These are phyloP conservation scores for Netelia virgata DNA, from an alignment of 2,888 invertebrate species.

Conservation along the genomic window DNA sequence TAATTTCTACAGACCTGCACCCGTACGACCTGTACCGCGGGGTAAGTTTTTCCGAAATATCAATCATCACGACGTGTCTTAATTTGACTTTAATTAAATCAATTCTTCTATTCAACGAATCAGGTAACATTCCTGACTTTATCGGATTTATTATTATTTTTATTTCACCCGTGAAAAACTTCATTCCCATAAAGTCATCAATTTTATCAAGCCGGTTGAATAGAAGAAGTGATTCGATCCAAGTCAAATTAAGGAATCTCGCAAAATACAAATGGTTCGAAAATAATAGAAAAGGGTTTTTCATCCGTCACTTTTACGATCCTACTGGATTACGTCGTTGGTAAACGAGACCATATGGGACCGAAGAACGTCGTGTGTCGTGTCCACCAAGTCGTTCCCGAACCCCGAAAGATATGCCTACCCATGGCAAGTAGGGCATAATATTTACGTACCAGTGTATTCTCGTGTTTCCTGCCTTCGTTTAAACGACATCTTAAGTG, in stretches of 20 bases:
- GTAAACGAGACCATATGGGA: conserved; percentile 60
- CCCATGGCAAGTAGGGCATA: conserved; percentile 80
- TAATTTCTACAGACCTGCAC: conserved; percentile 77
- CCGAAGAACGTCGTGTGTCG: conserved; percentile 45
- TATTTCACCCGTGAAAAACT: too few relatives aligned
- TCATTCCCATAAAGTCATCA: too few relatives aligned
- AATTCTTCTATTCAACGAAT: background rate
- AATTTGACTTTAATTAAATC: background rate
- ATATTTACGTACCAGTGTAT: conserved; percentile 83
- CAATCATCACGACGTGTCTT: too few relatives aligned
- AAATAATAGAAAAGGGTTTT: conserved; percentile 9
- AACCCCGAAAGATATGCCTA: conserved; percentile 61
- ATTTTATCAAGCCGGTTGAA: too few relatives aligned
- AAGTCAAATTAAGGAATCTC: background rate
- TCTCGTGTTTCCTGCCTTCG: conserved; percentile 84
- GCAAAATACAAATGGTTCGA: background rate
- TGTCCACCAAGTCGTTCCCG: background rate
- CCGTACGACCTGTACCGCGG: conserved; percentile 78
- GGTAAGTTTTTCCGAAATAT: conserved; percentile 72
- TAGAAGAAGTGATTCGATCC: background rate
- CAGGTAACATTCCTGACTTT: too few relatives aligned
- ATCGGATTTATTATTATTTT: too few relatives aligned
- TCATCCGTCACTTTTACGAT: conserved; percentile 11
- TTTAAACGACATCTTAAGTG: conserved; percentile 84
- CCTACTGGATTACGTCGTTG: conserved; percentile 60